Conservation (phyloP, 2,797 vertebrate genomes). For the Urocyon cinereoargenteus region DNA sequence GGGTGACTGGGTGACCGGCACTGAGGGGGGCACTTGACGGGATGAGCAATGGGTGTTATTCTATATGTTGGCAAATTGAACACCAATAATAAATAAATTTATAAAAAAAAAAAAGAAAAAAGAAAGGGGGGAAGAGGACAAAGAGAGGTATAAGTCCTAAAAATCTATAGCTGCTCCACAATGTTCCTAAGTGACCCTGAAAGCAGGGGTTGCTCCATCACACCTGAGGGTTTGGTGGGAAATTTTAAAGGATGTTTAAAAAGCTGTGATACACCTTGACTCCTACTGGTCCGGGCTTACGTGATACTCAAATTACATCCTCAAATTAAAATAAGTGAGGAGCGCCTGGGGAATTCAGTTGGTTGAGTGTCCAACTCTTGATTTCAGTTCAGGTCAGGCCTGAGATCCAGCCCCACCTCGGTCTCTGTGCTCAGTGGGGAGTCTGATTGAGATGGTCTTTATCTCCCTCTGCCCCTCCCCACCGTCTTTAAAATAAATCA, state of each 20-base stretch:
- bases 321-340: not conserved
- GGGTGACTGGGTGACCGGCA: no score
- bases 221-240: not conserved
- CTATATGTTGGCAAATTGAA: no score
- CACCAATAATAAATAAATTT: no score
- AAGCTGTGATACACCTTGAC: not conserved
- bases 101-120: not conserved
- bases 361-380: not conserved
- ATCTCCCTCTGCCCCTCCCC: not conserved
- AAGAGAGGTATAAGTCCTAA: not conserved
- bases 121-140: not conserved
- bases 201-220: not conserved
- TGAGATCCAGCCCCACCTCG: not conserved
- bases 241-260: not conserved
- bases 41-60: no score
- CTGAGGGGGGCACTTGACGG: no score
- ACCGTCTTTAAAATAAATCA: not conserved
- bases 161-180: not conserved
- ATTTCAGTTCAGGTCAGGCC: not conserved
- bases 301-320: not conserved
- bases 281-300: not conserved
- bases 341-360: not conserved
- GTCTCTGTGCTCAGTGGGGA: not conserved
- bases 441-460: not conserved
- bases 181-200: not conserved